A percentile compares a stretch with the other conserved stretches of the same genome.
Evolutionary conservation across 2,113 vertebrate species (phyloP).

Genomic region (Atlantisia rogersi): DNA sequence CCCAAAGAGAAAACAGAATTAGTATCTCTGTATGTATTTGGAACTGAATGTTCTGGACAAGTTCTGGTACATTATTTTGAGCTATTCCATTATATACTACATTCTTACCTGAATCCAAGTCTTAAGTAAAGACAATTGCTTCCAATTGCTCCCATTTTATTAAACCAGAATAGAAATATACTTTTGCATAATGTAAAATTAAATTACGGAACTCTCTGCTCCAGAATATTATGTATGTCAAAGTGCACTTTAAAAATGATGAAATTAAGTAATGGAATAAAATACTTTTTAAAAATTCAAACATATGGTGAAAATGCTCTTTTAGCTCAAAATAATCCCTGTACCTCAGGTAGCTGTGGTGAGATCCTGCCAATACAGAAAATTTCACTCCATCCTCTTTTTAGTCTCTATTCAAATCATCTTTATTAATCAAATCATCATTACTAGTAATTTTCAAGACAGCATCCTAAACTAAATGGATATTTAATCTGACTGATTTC

Average conservation of each 20-base stretch:
- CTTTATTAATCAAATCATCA: not conserved
- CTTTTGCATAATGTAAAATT: not conserved
- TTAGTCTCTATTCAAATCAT: not conserved
- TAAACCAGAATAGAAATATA: not conserved
- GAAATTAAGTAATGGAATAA: not conserved
- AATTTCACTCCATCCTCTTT: not conserved
- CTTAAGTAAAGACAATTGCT: not conserved
- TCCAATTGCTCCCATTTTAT: not conserved
- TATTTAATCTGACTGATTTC: not conserved
- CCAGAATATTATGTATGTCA: not conserved
- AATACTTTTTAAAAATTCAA: not conserved
- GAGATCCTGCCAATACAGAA: not conserved
- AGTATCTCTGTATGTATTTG: not conserved
- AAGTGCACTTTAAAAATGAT: not conserved
- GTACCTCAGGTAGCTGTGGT: not conserved
- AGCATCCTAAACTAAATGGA: not conserved
- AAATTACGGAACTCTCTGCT: not conserved
- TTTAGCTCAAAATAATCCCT: not conserved
- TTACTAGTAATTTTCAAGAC: not conserved
- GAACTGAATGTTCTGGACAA: not conserved
- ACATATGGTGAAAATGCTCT: rapidly evolving
- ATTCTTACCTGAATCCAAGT: not conserved
- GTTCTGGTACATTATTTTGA: not conserved
- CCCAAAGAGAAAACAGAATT: not conserved
- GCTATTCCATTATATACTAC: not conserved